These are phyloP conservation scores for Drosophila leonis DNA, from an alignment of 2,888 invertebrate genomes.

Conservation along the genomic window DNA sequence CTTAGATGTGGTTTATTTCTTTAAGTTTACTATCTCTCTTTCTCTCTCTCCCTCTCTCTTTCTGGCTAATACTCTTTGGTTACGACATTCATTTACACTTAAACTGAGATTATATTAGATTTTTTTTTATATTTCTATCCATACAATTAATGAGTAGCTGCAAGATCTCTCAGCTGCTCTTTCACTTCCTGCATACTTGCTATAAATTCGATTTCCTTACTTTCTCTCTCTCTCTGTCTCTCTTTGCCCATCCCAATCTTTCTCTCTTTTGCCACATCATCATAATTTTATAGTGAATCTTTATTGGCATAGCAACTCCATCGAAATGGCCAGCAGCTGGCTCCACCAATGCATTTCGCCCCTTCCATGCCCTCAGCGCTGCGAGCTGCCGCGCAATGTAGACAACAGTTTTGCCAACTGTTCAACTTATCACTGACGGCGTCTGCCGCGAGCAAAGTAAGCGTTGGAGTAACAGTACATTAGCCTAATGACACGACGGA, in stretches of 20 bases:
- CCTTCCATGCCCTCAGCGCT: background rate
- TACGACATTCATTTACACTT: too few species aligned
- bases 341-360: background rate
- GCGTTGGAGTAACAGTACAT: conserved; percentile 59
- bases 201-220: too few species aligned
- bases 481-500: conserved; percentile 68
- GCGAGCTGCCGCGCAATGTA: conserved; percentile 7
- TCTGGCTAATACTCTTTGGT: too few species aligned
- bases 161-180: too few species aligned
- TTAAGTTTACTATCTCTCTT: too few species aligned
- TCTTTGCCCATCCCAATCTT: background rate
- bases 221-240: background rate
- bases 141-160: too few species aligned
- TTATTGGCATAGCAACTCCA: background rate
- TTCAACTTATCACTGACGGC: conserved; percentile 33
- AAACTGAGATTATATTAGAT: too few species aligned
- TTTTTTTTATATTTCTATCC: too few species aligned
- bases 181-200: too few species aligned
- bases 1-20: too few species aligned
- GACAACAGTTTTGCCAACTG: conserved; percentile 29
- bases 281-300: background rate
- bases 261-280: background rate
- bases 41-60: background rate
- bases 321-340: conserved; percentile 14
- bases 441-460: conserved; percentile 17